These are phyloP conservation scores for Tinea trinotella DNA, from an alignment of 2,888 invertebrate genomes.

Conservation along the genomic window DNA sequence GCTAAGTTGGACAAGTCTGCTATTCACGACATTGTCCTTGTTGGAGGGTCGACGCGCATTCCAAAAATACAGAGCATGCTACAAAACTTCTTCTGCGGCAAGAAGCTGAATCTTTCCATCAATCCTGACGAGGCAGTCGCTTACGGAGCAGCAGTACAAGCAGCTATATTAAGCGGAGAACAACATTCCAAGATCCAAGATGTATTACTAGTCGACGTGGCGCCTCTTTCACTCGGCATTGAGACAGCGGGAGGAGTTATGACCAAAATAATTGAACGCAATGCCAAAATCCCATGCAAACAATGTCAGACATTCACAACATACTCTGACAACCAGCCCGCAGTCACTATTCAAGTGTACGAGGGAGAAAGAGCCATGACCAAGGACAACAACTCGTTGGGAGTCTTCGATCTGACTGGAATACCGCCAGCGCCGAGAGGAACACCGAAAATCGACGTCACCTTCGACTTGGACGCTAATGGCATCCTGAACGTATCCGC, in stretches of 20 bases:
- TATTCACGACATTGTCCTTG: conserved; percentile 84
- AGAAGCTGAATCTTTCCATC: conserved; percentile 74
- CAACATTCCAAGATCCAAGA: conserved; percentile 76
- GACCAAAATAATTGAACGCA: conserved; percentile 76
- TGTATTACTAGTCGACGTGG: conserved; percentile 55
- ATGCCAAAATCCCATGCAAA: conserved; percentile 74
- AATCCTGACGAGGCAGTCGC: conserved; percentile 82
- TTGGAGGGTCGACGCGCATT: conserved; percentile 86
- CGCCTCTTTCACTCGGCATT: conserved; percentile 73
- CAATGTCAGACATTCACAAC: conserved; percentile 78
- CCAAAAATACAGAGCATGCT: conserved; percentile 83
- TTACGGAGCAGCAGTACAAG: conserved; percentile 77
- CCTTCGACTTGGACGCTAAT: conserved; percentile 76
- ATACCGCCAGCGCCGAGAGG: conserved; percentile 76
- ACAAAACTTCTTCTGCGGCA: conserved; percentile 80
- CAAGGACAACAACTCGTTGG: conserved; percentile 75
- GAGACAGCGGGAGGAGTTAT: conserved; percentile 81
- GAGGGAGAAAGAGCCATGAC: conserved; percentile 80
- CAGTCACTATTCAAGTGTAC: conserved; percentile 74
- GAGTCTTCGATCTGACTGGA: conserved; percentile 68
- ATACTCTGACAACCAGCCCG: conserved; percentile 79
- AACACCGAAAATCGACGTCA: conserved; percentile 71
- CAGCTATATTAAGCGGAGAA: conserved; percentile 75
- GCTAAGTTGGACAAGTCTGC: conserved; percentile 82
- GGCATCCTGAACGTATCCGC: conserved; percentile 83